Evolutionary conservation across 1,140 invertebrate genomes (phyloP).

Genomic region (Anastatus disparis): DNA sequence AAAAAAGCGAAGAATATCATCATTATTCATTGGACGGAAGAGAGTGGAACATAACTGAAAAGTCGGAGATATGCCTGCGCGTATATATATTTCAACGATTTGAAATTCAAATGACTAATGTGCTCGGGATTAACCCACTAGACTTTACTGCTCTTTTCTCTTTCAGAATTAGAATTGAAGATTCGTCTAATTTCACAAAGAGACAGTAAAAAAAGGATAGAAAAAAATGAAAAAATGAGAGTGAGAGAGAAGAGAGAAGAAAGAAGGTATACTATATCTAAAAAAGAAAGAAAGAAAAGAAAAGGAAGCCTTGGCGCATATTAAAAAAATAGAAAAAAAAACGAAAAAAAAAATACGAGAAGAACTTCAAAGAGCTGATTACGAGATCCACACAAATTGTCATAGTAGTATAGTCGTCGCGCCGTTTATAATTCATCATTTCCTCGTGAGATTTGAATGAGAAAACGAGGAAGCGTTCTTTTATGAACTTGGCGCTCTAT

Average conservation of each 20-base stretch:
- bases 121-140: background rate
- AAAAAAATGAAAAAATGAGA: background rate
- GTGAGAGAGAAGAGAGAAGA: no score
- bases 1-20: no score
- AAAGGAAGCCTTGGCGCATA: background rate
- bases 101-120: constrained; percentile 33
- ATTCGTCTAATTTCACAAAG: constrained; percentile 18
- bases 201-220: background rate
- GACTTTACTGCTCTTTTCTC: no score
- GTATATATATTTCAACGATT: constrained; percentile 7
- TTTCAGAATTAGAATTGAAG: constrained; percentile 35
- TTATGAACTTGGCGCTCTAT: constrained; percentile 21
- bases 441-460: constrained; percentile 28
- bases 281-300: background rate
- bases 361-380: constrained; percentile 28
- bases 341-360: background rate
- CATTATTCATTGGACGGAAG: no score
- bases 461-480: constrained; percentile 24
- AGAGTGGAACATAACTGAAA: background rate
- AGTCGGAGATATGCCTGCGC: background rate
- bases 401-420: no score
- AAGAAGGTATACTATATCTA: no score
- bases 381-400: constrained; percentile 18
- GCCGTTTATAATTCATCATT: constrained; percentile 32
- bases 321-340: background rate